A percentile compares a stretch with the other conserved stretches of the same genome.
Conservation (phyloP, 2,113 vertebrate genomes). For the Eclectus roratus region DNA sequence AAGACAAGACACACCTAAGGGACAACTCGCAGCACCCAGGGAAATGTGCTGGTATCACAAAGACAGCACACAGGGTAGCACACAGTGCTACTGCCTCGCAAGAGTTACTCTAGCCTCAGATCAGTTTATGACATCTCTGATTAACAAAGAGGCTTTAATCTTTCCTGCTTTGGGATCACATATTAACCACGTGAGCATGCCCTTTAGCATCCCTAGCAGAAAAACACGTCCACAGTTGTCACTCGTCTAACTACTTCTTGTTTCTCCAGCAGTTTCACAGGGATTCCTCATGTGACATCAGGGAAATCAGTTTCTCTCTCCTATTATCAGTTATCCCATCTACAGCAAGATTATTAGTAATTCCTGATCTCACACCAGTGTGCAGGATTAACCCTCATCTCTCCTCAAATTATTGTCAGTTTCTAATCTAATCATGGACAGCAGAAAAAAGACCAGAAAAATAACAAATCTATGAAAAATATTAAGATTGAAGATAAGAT, state of each 20-base stretch:
- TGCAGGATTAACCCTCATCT: neutral
- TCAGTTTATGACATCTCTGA: slow-evolving; percentile 42
- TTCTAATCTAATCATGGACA: neutral
- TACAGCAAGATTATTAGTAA: neutral
- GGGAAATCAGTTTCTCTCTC: neutral
- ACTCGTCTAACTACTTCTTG: neutral
- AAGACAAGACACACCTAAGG: rapidly evolving
- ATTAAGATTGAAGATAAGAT: neutral
- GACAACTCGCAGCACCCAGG: neutral
- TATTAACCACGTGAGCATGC: neutral
- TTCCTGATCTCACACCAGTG: neutral
- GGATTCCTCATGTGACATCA: neutral
- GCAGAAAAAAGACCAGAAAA: neutral
- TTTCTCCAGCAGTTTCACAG: neutral
- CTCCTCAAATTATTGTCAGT: neutral
- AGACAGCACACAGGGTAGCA: neutral
- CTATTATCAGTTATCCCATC: neutral
- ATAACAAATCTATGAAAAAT: neutral
- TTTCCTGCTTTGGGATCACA: neutral
- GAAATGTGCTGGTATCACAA: neutral
- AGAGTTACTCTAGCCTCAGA: neutral
- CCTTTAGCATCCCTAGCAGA: neutral
- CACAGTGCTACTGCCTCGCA: neutral
- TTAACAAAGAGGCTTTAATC: neutral
- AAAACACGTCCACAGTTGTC: neutral